Conservation (phyloP, 2,113 vertebrate genomes). For the Haemorhous mexicanus region DNA sequence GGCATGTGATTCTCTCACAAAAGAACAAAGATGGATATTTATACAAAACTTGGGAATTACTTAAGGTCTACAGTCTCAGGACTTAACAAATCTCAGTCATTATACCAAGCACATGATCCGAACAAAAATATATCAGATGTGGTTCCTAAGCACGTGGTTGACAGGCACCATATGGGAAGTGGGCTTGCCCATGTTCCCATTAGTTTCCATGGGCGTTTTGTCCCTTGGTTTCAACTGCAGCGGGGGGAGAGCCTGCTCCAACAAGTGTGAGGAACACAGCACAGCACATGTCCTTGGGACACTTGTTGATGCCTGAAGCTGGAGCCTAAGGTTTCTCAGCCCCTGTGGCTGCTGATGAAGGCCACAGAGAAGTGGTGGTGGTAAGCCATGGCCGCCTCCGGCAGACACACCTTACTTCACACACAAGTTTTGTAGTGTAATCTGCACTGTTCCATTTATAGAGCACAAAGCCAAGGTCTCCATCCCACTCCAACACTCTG, state of each 20-base stretch:
- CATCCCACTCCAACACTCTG: too few relatives aligned
- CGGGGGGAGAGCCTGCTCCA: neutral
- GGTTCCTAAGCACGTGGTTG: slow-evolving; percentile 13
- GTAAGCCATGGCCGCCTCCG: fast-evolving
- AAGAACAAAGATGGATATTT: slow-evolving; percentile 45
- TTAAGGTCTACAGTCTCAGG: neutral
- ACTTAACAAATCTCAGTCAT: slow-evolving; percentile 1
- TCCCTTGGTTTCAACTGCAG: neutral
- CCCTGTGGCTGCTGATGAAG: neutral
- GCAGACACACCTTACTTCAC: neutral
- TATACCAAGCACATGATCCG: neutral
- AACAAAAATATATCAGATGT: slow-evolving; percentile 35
- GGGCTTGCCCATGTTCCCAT: slow-evolving; percentile 17
- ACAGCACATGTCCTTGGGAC: neutral
- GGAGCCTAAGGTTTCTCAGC: neutral
- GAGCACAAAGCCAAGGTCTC: neutral
- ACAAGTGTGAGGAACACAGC: neutral
- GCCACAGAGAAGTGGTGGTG: fast-evolving
- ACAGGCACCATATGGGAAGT: slow-evolving; percentile 66
- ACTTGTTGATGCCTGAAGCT: neutral
- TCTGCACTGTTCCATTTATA: neutral
- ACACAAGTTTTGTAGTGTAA: neutral
- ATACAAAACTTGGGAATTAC: slow-evolving; percentile 20
- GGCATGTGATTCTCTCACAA: neutral
- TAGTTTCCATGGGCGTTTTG: neutral